Evolutionary conservation across 2,797 vertebrate species (phyloP).

Genomic region (Lepilemur ruficaudatus): DNA sequence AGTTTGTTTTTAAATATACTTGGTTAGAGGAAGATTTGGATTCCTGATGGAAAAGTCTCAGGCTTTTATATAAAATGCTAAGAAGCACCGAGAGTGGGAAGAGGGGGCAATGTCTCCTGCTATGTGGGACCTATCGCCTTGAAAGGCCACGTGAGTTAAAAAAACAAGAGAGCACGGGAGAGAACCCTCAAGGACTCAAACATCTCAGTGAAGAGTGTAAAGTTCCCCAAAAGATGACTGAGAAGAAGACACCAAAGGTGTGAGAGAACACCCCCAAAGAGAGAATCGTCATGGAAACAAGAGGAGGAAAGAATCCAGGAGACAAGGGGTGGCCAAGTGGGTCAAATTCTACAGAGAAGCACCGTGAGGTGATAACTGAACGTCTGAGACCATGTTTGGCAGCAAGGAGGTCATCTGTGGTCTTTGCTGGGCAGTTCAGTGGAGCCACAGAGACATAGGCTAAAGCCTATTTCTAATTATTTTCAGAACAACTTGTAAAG

Average conservation of each 20-base stretch:
- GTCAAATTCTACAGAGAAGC: not conserved
- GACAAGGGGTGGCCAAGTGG: not conserved
- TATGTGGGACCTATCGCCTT: not conserved
- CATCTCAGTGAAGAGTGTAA: not conserved
- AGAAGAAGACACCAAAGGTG: not conserved
- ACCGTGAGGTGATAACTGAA: not conserved
- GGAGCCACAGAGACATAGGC: not conserved
- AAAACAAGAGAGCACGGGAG: not conserved
- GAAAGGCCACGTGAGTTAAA: not conserved
- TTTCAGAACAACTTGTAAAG: not conserved
- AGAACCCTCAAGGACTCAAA: not conserved
- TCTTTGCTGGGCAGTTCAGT: not conserved
- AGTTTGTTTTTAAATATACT: not conserved
- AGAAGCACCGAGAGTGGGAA: not conserved
- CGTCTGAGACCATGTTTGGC: fast-evolving
- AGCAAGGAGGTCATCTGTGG: too few species aligned
- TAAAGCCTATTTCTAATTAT: not conserved
- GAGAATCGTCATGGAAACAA: not conserved
- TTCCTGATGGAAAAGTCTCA: not conserved
- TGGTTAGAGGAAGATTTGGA: not conserved
- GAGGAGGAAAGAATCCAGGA: not conserved
- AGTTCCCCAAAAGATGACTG: not conserved
- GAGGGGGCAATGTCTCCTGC: not conserved
- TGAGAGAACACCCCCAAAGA: not conserved
- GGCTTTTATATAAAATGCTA: not conserved